These are phyloP conservation scores for Brachyhypopomus gauderio DNA, from an alignment of 2,113 vertebrate genomes.

Conservation along the genomic window DNA sequence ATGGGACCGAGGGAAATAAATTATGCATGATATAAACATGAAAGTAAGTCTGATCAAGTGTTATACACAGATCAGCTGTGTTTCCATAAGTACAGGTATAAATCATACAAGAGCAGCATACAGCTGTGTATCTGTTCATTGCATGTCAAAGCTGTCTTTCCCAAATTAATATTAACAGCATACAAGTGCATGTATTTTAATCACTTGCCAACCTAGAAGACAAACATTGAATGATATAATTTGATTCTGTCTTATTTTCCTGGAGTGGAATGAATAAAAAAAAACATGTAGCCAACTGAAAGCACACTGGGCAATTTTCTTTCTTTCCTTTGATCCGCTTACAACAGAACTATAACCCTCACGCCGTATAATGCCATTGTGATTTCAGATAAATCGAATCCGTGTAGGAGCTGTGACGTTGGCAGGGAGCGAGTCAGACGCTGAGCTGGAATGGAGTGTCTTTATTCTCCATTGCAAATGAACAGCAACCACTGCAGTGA, in stretches of 20 bases:
- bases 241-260: constrained; percentile 56
- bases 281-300: not conserved
- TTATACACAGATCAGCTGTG: constrained; percentile 19
- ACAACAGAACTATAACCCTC: not conserved
- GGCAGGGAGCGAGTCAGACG: too few species aligned
- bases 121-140: constrained; percentile 37
- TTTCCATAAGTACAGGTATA: constrained; percentile 21
- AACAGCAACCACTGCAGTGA: too few species aligned
- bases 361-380: too few species aligned
- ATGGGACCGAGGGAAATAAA: constrained; percentile 32
- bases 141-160: constrained; percentile 36
- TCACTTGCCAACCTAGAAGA: constrained; percentile 35
- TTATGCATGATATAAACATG: constrained; percentile 29
- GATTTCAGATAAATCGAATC: too few species aligned
- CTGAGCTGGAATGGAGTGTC: too few species aligned
- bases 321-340: not conserved
- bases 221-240: constrained; percentile 39
- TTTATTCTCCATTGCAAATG: too few species aligned
- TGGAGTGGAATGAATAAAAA: constrained; percentile 43
- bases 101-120: constrained; percentile 30
- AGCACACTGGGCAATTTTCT: not conserved
- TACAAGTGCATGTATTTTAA: constrained; percentile 28
- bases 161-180: constrained; percentile 35
- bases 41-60: not conserved
- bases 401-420: too few species aligned